Percentiles rank a stretch among this genome's conserved stretches.
phyloP scores from a whole-genome alignment of 2,888 invertebrate genomes.

The Ophonus ardosiacus region DNA sequence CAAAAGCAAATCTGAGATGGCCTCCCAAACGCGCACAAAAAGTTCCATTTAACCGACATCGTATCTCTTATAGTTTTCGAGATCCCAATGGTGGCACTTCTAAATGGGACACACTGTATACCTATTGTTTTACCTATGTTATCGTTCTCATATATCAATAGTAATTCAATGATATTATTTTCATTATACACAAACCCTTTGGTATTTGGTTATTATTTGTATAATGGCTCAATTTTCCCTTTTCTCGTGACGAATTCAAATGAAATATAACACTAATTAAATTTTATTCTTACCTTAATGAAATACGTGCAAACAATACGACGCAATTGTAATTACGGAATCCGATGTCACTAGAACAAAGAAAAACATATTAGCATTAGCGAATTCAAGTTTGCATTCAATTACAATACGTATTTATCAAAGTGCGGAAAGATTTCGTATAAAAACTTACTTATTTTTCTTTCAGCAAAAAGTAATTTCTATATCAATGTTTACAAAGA shows the following conservation, averaged over 20 bases:
- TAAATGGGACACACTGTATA: no score
- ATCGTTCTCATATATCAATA: no score
- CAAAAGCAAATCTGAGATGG: no score
- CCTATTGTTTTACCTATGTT: no score
- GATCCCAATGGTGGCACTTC: no score
- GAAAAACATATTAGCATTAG: conserved; percentile 33
- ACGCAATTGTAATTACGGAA: conserved; percentile 23
- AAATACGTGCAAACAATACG: conserved; percentile 30
- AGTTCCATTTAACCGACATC: no score
- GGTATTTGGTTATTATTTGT: background rate
- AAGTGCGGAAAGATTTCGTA: background rate
- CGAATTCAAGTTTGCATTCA: background rate
- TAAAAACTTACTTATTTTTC: background rate
- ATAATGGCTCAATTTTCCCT: background rate
- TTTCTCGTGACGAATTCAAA: background rate
- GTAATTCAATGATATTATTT: background rate
- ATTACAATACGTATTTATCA: background rate
- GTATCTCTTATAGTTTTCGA: no score
- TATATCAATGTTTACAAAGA: background rate
- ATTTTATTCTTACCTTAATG: conserved; percentile 54
- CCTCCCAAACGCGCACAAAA: no score
- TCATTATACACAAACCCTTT: background rate
- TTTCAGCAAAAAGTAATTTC: background rate
- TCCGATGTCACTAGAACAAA: conserved; percentile 5
- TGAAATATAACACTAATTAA: conserved; percentile 26